phyloP scores from a whole-genome alignment of 2,888 invertebrate species.

The Biston stratarius region DNA sequence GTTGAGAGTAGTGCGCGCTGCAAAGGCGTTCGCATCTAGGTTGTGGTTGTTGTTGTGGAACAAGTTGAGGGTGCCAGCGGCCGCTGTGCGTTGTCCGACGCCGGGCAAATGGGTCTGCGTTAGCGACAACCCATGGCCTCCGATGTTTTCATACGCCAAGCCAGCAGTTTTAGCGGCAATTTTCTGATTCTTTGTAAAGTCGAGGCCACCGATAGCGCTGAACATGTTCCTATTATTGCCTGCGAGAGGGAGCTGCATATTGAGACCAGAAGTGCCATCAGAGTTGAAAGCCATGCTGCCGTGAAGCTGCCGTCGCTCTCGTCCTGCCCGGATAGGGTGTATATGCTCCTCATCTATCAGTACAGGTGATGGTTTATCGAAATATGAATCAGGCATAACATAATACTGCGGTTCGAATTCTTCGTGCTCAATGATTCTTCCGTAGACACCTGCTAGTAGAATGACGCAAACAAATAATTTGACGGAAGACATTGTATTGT shows the following conservation, averaged over 20 bases:
- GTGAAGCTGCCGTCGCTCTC: slow-evolving; percentile 48
- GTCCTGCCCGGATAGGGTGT: slow-evolving; percentile 14
- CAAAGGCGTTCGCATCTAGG: slow-evolving; percentile 64
- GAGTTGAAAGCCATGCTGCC: slow-evolving; percentile 50
- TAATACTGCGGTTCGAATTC: slow-evolving; percentile 12
- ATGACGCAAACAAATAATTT: slow-evolving; percentile 19
- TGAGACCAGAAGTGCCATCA: slow-evolving; percentile 49
- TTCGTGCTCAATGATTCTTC: slow-evolving; percentile 16
- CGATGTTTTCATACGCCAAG: slow-evolving; percentile 57
- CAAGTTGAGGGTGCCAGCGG: slow-evolving; percentile 56
- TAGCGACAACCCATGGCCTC: slow-evolving; percentile 60
- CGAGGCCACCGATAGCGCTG: slow-evolving; percentile 54
- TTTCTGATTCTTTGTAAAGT: slow-evolving; percentile 42
- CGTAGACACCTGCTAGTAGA: slow-evolving; percentile 20
- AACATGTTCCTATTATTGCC: slow-evolving; percentile 53
- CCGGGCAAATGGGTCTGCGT: slow-evolving; percentile 55
- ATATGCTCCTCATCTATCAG: slow-evolving; percentile 19
- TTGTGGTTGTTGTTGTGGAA: slow-evolving; percentile 57
- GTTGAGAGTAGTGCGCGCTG: slow-evolving; percentile 60
- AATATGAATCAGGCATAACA: slow-evolving; percentile 3
- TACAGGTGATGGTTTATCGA: slow-evolving; percentile 7
- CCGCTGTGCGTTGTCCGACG: slow-evolving; percentile 58
- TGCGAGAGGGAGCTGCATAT: slow-evolving; percentile 52
- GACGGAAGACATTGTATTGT: slow-evolving; percentile 2
- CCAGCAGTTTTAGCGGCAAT: slow-evolving; percentile 55